These are phyloP conservation scores for Columba livia DNA, from an alignment of 2,113 vertebrate species.

Conservation along the genomic window DNA sequence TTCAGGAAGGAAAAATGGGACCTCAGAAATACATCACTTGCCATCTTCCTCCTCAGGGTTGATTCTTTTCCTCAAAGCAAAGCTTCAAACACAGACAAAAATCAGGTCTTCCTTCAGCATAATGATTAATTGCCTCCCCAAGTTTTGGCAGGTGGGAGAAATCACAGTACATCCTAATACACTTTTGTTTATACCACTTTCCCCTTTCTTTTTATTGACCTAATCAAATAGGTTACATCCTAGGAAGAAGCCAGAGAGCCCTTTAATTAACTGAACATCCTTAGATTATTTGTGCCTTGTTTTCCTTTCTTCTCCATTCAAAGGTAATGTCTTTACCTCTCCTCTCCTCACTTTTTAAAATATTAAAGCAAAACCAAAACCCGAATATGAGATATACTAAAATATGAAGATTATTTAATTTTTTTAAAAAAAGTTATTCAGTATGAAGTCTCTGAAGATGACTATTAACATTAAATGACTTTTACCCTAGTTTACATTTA, in stretches of 20 bases:
- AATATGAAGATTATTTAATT: not conserved
- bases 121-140: not conserved
- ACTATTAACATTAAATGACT: not conserved
- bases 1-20: not conserved
- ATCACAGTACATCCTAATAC: not conserved
- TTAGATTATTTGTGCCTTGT: not conserved
- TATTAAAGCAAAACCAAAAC: not conserved
- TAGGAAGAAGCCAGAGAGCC: not conserved
- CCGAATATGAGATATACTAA: not conserved
- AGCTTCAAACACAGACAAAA: not conserved
- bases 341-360: not conserved
- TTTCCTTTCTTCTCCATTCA: not conserved
- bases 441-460: not conserved
- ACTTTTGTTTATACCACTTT: not conserved
- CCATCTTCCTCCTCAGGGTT: not conserved
- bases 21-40: not conserved
- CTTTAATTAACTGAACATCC: not conserved
- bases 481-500: slow-evolving; percentile 18
- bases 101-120: not conserved
- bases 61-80: not conserved
- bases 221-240: not conserved
- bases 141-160: not conserved
- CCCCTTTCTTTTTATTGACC: not conserved
- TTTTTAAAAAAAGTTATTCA: not conserved
- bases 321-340: not conserved